phyloP scores from a whole-genome alignment of 2,797 vertebrate genomes.

The Falco peregrinus region DNA sequence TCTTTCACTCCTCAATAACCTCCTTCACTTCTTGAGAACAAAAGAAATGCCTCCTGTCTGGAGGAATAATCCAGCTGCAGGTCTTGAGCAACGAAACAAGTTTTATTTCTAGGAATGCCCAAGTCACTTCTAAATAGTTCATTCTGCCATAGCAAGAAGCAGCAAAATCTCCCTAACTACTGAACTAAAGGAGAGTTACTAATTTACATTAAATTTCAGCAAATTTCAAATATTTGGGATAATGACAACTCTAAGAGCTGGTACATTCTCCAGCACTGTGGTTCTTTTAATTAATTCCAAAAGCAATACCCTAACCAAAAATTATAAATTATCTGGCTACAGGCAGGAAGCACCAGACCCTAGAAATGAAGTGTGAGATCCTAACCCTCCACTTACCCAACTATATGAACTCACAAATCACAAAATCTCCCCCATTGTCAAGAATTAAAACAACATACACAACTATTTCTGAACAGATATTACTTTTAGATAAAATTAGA shows the following conservation, averaged over 20 bases:
- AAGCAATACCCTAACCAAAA: background rate
- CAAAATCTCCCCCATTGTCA: background rate
- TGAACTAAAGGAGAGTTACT: background rate
- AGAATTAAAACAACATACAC: background rate
- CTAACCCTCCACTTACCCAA: background rate
- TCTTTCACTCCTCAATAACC: background rate
- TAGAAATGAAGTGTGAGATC: background rate
- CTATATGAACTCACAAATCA: background rate
- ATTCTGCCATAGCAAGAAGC: background rate
- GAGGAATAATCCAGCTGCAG: background rate
- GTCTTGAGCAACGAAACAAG: background rate
- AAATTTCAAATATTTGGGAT: background rate
- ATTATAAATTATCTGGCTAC: background rate
- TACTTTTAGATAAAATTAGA: background rate
- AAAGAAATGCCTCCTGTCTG: background rate
- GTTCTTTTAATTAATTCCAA: background rate
- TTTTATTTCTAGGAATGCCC: background rate
- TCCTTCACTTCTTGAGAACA: background rate
- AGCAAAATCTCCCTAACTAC: background rate
- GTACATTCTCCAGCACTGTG: background rate
- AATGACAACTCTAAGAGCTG: background rate
- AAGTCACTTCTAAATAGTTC: background rate
- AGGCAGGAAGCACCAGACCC: background rate
- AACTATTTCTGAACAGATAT: background rate
- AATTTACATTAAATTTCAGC: background rate